Percentiles rank a stretch among this genome's conserved stretches.
phyloP scores from a whole-genome alignment of 1,140 invertebrate species.

The Wiebesia pumilae region DNA sequence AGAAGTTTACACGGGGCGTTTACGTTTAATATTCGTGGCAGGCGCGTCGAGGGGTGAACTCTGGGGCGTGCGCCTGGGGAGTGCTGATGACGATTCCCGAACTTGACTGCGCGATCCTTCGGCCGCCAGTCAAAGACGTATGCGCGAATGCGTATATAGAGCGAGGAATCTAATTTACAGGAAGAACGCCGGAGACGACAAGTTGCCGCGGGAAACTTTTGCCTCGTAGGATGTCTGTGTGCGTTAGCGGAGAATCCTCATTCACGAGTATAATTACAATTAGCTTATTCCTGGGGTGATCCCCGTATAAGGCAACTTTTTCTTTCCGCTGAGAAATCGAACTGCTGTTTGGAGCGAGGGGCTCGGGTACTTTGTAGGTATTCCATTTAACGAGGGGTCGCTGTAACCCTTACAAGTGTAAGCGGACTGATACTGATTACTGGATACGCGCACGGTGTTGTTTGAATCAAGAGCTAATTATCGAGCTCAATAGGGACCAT shows the following conservation, averaged over 20 bases:
- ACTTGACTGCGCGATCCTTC: conserved; percentile 16
- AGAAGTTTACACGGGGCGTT: not conserved
- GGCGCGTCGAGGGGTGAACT: conserved; percentile 19
- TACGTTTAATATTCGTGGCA: conserved; percentile 41
- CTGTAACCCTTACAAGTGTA: conserved; percentile 4
- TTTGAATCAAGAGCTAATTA: not conserved
- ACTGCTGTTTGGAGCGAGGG: not conserved
- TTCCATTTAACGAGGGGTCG: not conserved
- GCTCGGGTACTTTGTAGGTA: not conserved
- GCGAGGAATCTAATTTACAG: conserved; percentile 48
- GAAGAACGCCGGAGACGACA: not conserved
- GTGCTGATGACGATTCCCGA: conserved; percentile 43
- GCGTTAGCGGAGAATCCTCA: not conserved
- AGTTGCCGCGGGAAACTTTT: conserved; percentile 20
- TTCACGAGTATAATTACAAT: conserved; percentile 43
- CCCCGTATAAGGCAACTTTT: not conserved
- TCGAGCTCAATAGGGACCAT: not conserved
- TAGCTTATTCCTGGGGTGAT: conserved; percentile 38
- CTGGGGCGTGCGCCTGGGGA: not conserved
- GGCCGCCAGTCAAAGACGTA: too few relatives aligned
- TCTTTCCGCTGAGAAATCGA: not conserved
- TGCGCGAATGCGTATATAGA: conserved; percentile 8
- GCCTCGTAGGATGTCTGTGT: not conserved
- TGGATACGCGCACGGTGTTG: not conserved
- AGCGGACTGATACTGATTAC: not conserved